Base-by-base conservation (phyloP, 1,140 invertebrate genomes). In the Alviniconcha marisindica region DNA sequence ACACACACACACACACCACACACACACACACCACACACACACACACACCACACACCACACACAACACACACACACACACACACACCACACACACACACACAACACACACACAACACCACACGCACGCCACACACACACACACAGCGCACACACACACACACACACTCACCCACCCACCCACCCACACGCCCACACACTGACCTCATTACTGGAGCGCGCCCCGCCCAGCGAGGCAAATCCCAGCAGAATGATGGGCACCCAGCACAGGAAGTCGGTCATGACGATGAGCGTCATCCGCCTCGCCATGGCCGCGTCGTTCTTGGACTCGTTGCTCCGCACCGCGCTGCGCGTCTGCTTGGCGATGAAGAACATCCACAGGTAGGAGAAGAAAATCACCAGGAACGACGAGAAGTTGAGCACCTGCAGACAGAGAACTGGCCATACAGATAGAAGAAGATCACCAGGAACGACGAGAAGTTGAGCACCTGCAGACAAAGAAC, bases 221-320 rank as follows among this genome's bases (percentile, higher is more conserved):
- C 94, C 94, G 38, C 90, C 91, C 15, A 95, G 89, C 10, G 94
- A 94, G 1, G 92, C 90, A 60, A 94, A 89, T 5, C 94, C 94
- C 14, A 95, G 88, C 10, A 93, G 85, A 78, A 94, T 94, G 80
- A 94, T 95, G 42, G 94, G 94, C 36, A 95, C 91, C 94, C 95
- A 95, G 84, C 94, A 95, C 36, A 93, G 93, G 82, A 94, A 94
- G 84, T 95, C 94, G 0, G 95, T 95, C 76, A 94, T 92, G 1
- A 95, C 95, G 54, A 95, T 94, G 14, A 95, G 84, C 1, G 94
- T 94, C 94, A 95, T 95, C 60, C 94, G 87, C 82, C 91, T 92
- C 1, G 94, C 94, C 94, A 95, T 95, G 1, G 94, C 93, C 15
- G 91, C 90, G 77, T 94, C 94, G 14, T 89, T 90, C 88, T 92